Evolutionary conservation across 2,113 vertebrate genomes (phyloP), one percentile per base, ranked within the genome.

Genomic region (Xyliphius kryptos): DNA sequence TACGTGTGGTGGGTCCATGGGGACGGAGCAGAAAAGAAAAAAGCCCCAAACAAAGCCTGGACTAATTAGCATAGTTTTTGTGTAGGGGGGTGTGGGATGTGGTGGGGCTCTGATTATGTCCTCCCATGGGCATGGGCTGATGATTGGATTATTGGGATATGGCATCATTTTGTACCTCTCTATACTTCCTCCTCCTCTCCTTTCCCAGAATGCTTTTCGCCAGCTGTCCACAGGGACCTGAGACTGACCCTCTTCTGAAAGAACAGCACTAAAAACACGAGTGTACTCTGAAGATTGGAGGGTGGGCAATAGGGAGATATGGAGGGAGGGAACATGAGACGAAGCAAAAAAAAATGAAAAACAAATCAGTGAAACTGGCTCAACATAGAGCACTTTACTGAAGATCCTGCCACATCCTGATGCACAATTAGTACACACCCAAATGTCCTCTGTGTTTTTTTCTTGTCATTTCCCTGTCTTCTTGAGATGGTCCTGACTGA

Each of bases 181-280:
- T 79, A 76, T 19, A 14, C 48, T n/a, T 69, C 79, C 78, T 77
- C 75, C 76, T 79, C 76, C 32, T 57, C 32, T 72, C 9, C 41
- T 44, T 70, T 85, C 83, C 86, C 83, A 83, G 81, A 78, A 83
- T 86, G 81, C 83, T 80, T 78, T 71, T 72, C 81, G 81, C 79
- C 69, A 73, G 80, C 72, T 80, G 81, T 88, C 85, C 83, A 74
- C 76, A 80, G 86, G 86, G 86, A 86, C 84, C 86, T 81, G 80
- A 78, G 77, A 76, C 69, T 88, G 87, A 88, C 87, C 87, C 87
- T 87, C 80, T 87, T 88, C 81, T 85, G 81, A 85, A 78, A 74
- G 74, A 80, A 68, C 69, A 69, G 41, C 19, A 53, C 52, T 52
- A 49, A 74, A 72, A 59, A 71, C 59, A 52, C 43, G 47, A 65